These are phyloP conservation scores for Euwallacea fornicatus DNA, from an alignment of 1,140 invertebrate species.

Conservation along the genomic window DNA sequence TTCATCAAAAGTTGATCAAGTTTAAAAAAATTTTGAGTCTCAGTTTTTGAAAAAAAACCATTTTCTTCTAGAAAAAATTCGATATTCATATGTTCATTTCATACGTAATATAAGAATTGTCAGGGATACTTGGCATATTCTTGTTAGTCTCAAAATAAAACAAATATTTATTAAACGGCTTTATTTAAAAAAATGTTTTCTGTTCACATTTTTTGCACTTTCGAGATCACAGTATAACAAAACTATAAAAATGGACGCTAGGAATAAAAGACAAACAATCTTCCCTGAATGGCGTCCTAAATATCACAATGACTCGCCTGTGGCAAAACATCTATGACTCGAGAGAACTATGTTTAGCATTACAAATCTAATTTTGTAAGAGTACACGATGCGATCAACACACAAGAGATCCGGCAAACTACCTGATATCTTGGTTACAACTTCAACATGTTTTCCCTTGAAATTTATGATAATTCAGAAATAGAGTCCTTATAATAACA, in stretches of 20 bases:
- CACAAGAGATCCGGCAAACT: neutral
- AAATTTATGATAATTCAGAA: too few species aligned
- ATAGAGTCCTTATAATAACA: too few species aligned
- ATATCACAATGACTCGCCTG: slow-evolving; percentile 19
- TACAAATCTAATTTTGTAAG: neutral
- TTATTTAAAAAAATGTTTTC: slow-evolving; percentile 16
- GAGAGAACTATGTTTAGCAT: neutral
- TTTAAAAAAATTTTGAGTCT: too few species aligned
- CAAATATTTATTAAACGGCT: neutral
- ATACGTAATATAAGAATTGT: too few species aligned
- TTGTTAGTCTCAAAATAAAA: too few species aligned
- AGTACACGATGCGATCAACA: neutral
- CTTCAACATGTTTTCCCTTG: too few species aligned
- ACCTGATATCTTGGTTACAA: too few species aligned
- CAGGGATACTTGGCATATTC: too few species aligned
- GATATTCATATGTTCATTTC: too few species aligned
- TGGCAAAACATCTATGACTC: neutral
- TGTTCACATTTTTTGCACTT: slow-evolving; percentile 11
- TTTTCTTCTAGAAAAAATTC: too few species aligned
- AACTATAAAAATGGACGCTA: slow-evolving; percentile 25
- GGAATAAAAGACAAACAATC: slow-evolving; percentile 11
- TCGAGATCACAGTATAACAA: slow-evolving; percentile 25
- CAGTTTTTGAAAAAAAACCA: too few species aligned
- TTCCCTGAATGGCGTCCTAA: slow-evolving; percentile 20
- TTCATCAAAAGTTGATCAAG: too few species aligned